Base-by-base conservation (phyloP, 2,888 invertebrate genomes). In the Amitus sp. region DNA sequence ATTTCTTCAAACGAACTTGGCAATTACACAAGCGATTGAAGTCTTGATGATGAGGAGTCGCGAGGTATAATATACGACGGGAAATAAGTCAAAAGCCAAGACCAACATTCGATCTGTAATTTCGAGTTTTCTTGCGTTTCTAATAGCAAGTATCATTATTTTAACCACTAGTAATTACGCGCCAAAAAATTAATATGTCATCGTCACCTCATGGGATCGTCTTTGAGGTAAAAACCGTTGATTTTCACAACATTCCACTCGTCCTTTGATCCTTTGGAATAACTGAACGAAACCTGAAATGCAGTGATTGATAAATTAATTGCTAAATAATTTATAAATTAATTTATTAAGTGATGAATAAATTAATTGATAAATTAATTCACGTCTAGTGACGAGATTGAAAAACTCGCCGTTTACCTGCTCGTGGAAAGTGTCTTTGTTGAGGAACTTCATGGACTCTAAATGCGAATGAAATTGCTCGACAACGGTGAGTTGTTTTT, bases 391-490 rank as follows among this genome's bases (percentile, higher is more conserved):
- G 23, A 5, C 4, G 23, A 23, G 23, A 23, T 23, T 23, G 12
- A 45, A 20, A 45, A 13, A 45, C 27, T n/a, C n/a, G n/a, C 12
- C 10, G 34, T 66, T 73, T 82, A 90, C 92, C 86, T 93, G 96
- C 76, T 95, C 90, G 65, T 89, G 87, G 74, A 96, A 90, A 15
- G 89, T 89, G 71, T 93, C 92, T 63, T 88, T 85, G 49, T 90
- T 87, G 67, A 96, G 87, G 72, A 93, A 90, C 82, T 93, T 93
- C 91, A 97, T 93, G 55, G 93, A 93, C 79, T 98, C 97, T 73
- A 96, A 85, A 82, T 98, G 97, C 0, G 97, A 98, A 82, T 97
- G 97, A 82, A 98, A 96, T 80, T 91, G 90, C 66, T 94, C 91
- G 59, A 96, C 89, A 48, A 93, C 89, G 1, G 96, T 96, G 72